Conservation (phyloP, 2,113 vertebrate genomes). For the Edolisoma coerulescens region DNA sequence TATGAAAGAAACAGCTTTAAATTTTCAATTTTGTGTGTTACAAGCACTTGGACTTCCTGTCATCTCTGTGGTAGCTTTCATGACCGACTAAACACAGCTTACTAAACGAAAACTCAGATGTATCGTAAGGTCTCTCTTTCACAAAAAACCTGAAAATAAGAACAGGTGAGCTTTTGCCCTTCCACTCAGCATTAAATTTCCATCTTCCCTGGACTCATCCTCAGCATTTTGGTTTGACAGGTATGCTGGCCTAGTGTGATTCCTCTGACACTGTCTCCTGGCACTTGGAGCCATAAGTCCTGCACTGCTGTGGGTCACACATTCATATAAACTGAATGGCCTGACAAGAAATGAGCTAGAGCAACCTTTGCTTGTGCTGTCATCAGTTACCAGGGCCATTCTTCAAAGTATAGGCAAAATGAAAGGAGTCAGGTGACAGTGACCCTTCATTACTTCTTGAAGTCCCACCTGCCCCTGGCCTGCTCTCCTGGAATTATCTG, state of each 20-base stretch:
- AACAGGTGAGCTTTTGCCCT: neutral
- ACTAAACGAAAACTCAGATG: neutral
- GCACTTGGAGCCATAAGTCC: neutral
- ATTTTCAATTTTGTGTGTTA: neutral
- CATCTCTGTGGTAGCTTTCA: neutral
- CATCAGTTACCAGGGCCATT: neutral
- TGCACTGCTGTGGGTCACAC: neutral
- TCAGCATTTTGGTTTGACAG: neutral
- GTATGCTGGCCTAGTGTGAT: neutral
- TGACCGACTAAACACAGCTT: neutral
- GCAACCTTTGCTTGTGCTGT: neutral
- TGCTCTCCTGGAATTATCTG: neutral
- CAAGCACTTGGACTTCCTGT: neutral
- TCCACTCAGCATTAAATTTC: neutral
- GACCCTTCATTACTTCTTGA: neutral
- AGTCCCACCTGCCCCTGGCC: too few relatives aligned
- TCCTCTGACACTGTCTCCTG: neutral
- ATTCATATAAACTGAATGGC: neutral
- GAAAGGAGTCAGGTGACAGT: neutral
- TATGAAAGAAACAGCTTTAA: neutral
- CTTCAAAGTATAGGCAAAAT: neutral
- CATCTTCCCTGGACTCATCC: neutral
- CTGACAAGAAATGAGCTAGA: neutral
- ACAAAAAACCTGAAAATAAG: neutral
- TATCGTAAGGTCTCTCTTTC: neutral